Percentiles rank a stretch among this genome's conserved stretches.
phyloP scores from a whole-genome alignment of 2,797 vertebrate species.

The Phoxinus dragarum region DNA sequence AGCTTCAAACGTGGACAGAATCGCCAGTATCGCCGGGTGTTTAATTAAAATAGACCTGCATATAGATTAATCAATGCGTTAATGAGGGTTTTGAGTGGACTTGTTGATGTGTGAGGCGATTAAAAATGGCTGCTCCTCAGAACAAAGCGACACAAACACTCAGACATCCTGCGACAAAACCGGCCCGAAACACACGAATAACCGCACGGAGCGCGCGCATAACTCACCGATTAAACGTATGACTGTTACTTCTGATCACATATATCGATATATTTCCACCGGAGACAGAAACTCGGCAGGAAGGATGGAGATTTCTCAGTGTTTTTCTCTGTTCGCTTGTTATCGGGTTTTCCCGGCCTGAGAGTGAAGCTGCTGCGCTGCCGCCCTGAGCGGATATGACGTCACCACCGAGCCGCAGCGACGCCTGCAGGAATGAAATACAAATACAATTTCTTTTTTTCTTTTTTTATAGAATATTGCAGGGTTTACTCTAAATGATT shows the following conservation, averaged over 20 bases:
- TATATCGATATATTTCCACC: constrained; percentile 70
- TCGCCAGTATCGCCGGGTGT: neutral
- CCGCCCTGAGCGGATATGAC: constrained; percentile 54
- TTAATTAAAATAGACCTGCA: constrained; percentile 24
- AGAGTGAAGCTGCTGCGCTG: constrained; percentile 68
- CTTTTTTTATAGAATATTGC: too few species aligned
- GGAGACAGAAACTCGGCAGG: constrained; percentile 68
- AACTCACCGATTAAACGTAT: constrained; percentile 77
- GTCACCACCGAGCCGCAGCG: neutral
- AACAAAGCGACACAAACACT: constrained; percentile 86
- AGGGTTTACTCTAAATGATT: too few species aligned
- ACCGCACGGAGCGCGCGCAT: constrained; percentile 8
- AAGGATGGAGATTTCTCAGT: constrained; percentile 82
- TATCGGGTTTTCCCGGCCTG: constrained; percentile 78
- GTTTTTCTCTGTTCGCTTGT: constrained; percentile 67
- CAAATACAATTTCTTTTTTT: too few species aligned
- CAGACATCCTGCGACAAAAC: constrained; percentile 58
- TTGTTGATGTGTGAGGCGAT: constrained; percentile 75
- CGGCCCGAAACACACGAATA: constrained; percentile 57
- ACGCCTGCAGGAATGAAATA: too few species aligned
- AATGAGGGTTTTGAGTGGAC: constrained; percentile 42
- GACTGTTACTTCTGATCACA: constrained; percentile 64
- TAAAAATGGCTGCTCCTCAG: constrained; percentile 86
- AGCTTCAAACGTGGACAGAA: neutral
- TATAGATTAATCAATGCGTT: neutral